phyloP scores from a whole-genome alignment of 2,888 invertebrate species.

The Nemapogon koenigi region DNA sequence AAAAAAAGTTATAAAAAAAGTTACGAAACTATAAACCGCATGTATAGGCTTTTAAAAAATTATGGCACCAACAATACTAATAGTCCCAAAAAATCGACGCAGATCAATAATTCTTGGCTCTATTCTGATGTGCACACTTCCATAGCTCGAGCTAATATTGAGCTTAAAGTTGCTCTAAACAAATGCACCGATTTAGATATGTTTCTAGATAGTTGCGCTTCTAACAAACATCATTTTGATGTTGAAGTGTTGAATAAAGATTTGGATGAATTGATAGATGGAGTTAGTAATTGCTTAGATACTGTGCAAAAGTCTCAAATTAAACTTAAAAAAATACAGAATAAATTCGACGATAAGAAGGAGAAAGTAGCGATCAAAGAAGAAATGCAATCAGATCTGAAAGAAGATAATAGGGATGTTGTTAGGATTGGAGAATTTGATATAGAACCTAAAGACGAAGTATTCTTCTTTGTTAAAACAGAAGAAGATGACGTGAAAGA shows the following conservation, averaged over 20 bases:
- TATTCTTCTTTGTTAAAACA: slow-evolving; percentile 50
- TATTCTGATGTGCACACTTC: slow-evolving; percentile 52
- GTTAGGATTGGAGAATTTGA: slow-evolving; percentile 40
- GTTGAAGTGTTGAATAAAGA: slow-evolving; percentile 39
- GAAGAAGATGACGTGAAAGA: slow-evolving; percentile 32
- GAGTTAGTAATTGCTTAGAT: slow-evolving; percentile 35
- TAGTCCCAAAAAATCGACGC: slow-evolving; percentile 26
- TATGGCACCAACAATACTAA: slow-evolving; percentile 30
- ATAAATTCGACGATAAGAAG: slow-evolving; percentile 22
- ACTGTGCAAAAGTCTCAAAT: slow-evolving; percentile 43
- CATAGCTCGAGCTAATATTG: slow-evolving; percentile 37
- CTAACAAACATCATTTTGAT: slow-evolving; percentile 41
- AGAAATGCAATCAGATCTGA: slow-evolving; percentile 20
- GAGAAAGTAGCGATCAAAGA: slow-evolving; percentile 19
- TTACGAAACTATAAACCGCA: slow-evolving; percentile 36
- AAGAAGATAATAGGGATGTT: slow-evolving; percentile 22
- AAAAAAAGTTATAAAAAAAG: slow-evolving; percentile 33
- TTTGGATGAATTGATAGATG: slow-evolving; percentile 42
- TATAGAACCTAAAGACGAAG: slow-evolving; percentile 48
- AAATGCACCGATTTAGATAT: slow-evolving; percentile 45
- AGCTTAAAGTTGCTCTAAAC: slow-evolving; percentile 39
- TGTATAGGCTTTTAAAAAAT: slow-evolving; percentile 48
- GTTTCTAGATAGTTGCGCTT: slow-evolving; percentile 48
- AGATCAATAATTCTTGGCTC: slow-evolving; percentile 38
- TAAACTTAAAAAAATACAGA: slow-evolving; percentile 41